Evolutionary conservation across 2,113 vertebrate species (phyloP).

Genomic region (Tragelaphus imberbis): DNA sequence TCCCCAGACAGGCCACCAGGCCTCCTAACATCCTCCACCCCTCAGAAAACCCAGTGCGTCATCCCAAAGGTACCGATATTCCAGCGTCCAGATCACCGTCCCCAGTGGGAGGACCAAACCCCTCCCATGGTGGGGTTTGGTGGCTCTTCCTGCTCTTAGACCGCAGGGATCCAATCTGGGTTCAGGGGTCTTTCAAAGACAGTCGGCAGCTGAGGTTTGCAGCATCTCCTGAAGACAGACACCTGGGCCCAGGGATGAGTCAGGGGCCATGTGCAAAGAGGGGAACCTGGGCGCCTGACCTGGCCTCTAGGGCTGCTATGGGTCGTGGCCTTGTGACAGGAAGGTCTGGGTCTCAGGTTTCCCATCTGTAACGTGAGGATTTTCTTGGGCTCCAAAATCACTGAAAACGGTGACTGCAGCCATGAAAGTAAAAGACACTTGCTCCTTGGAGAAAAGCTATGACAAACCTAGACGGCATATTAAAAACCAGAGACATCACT

Average conservation of each 20-base stretch:
- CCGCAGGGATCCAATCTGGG: background rate
- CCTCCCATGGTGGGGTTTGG: background rate
- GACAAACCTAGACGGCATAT: background rate
- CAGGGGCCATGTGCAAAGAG: background rate
- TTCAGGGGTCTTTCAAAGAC: background rate
- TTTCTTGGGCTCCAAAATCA: background rate
- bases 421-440: background rate
- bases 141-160: background rate
- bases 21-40: background rate
- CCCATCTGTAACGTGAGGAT: background rate
- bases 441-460: background rate
- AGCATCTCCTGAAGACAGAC: background rate
- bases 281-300: accelerated
- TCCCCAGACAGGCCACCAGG: background rate
- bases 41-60: background rate
- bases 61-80: too few relatives aligned
- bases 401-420: background rate
- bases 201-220: too few relatives aligned
- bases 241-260: background rate
- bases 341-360: background rate
- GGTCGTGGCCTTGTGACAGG: too few relatives aligned
- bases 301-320: background rate
- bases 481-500: background rate
- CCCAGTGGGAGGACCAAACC: background rate
- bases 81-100: background rate